Conservation (phyloP, 2,797 vertebrate species). For the Coreius guichenoti region DNA sequence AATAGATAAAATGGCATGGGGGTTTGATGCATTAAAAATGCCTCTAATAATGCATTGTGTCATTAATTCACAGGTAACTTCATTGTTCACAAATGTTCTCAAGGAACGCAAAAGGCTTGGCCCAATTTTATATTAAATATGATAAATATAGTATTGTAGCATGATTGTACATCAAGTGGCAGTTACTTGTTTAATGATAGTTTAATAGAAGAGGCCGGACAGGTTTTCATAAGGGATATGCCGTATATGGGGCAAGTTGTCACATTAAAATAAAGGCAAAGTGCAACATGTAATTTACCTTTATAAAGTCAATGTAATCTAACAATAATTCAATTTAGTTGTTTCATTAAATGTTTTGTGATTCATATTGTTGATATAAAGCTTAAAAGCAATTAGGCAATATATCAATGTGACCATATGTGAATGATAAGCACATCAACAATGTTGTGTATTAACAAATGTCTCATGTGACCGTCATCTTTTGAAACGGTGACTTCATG, state of each 20-base stretch:
- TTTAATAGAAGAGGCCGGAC: background rate
- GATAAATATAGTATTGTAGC: background rate
- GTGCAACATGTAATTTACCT: background rate
- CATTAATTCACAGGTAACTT: background rate
- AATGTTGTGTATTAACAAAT: background rate
- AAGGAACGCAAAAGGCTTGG: too few species aligned
- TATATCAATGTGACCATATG: background rate
- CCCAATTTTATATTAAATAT: background rate
- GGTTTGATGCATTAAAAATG: too few species aligned
- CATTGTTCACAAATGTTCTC: background rate
- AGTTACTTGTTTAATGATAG: background rate
- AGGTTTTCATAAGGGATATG: background rate
- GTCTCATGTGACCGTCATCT: background rate
- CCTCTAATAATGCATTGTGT: background rate
- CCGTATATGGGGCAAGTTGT: background rate
- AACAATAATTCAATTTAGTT: background rate
- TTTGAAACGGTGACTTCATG: slow-evolving; percentile 62
- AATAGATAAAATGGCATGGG: too few species aligned
- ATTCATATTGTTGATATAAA: background rate
- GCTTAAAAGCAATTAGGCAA: background rate
- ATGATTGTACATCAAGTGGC: background rate
- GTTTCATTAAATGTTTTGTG: background rate
- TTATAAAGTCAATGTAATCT: background rate
- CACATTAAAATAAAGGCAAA: too few species aligned
- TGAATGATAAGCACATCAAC: background rate